Evolutionary conservation across 2,797 vertebrate species (phyloP).

Genomic region (Falco berigora): DNA sequence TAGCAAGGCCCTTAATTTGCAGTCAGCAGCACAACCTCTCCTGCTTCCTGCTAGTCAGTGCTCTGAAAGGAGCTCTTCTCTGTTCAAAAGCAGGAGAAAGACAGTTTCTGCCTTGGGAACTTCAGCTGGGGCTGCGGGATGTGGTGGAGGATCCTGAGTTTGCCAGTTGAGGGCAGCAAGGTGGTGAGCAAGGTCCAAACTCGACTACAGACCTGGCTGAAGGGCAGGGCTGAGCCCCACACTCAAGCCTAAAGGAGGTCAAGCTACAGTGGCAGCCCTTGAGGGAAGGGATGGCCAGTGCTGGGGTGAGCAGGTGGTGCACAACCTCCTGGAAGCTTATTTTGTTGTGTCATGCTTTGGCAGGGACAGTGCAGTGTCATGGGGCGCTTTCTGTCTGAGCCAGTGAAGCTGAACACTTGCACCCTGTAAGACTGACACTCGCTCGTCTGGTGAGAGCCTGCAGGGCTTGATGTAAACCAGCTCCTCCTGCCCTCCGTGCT

Average conservation of each 20-base stretch:
- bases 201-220: neutral
- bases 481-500: neutral
- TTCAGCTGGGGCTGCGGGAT: neutral
- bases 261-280: neutral
- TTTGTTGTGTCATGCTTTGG: accelerated
- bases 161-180: slow-evolving; percentile 21
- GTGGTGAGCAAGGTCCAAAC: neutral
- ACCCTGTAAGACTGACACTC: neutral
- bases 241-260: neutral
- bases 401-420: neutral
- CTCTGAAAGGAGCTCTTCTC: neutral
- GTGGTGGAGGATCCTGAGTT: neutral
- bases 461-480: neutral
- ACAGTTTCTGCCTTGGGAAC: neutral
- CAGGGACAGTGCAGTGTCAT: accelerated
- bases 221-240: neutral
- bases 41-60: neutral
- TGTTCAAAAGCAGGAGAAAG: neutral
- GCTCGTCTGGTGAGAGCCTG: neutral
- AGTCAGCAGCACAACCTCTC: neutral
- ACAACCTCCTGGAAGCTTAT: neutral
- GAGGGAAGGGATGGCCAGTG: neutral
- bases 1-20: neutral
- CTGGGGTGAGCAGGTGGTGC: neutral
- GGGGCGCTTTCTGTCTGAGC: neutral